Evolutionary conservation across 2,888 invertebrate species (phyloP).

Genomic region (Hipparchia sbordonii): DNA sequence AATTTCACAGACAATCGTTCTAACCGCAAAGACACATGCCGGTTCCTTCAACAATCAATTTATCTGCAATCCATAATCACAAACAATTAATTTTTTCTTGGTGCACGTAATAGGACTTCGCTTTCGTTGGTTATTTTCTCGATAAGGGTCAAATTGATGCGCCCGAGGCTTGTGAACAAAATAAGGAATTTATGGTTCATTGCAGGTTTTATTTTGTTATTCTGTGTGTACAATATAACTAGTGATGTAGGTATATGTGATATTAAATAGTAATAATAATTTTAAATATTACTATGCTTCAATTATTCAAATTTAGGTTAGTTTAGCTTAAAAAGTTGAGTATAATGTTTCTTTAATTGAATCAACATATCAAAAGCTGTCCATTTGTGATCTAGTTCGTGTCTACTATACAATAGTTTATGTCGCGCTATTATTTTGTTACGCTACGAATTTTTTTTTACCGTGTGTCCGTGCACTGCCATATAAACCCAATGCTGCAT

Average conservation of each 20-base stretch:
- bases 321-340: no score
- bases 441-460: no score
- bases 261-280: no score
- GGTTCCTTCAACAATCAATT: conserved; percentile 64
- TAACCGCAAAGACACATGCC: conserved; percentile 60
- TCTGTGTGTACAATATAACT: conserved; percentile 44
- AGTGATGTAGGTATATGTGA: background rate
- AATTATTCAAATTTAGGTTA: no score
- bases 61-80: conserved; percentile 75
- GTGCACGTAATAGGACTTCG: conserved; percentile 66
- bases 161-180: conserved; percentile 73
- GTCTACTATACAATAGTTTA: no score
- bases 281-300: no score
- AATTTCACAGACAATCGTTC: conserved; percentile 50
- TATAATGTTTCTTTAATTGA: no score
- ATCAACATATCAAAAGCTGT: no score
- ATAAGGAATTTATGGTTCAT: conserved; percentile 71
- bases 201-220: conserved; percentile 59
- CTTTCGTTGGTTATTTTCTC: conserved; percentile 76
- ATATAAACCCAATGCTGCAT: no score
- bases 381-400: no score
- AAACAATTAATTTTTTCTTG: conserved; percentile 75
- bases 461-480: no score
- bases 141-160: conserved; percentile 76
- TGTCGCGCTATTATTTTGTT: no score